phyloP scores from a whole-genome alignment of 1,140 invertebrate species.

The Drosophila pseudoananassae region DNA sequence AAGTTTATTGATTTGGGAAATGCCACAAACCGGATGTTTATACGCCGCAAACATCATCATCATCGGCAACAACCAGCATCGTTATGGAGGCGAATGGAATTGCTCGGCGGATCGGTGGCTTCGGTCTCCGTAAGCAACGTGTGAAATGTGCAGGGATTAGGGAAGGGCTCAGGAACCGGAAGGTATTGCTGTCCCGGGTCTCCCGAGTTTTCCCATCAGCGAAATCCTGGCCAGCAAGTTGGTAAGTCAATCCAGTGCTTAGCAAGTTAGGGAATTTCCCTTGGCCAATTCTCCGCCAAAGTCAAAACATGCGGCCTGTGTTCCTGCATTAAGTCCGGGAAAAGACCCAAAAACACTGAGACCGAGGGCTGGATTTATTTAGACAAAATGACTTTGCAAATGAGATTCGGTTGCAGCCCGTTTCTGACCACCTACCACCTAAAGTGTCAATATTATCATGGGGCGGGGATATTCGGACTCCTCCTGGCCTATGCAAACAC shows the following conservation, averaged over 20 bases:
- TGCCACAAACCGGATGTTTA: constrained; percentile 79
- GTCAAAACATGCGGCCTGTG: constrained; percentile 78
- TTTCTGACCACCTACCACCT: constrained; percentile 45
- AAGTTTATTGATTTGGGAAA: constrained; percentile 82
- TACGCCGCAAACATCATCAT: constrained; percentile 36
- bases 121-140: constrained; percentile 55
- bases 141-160: constrained; percentile 69
- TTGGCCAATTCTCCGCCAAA: constrained; percentile 42
- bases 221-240: constrained; percentile 62
- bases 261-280: constrained; percentile 65
- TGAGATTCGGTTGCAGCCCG: constrained; percentile 63
- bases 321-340: constrained; percentile 53
- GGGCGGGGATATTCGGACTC: constrained; percentile 21
- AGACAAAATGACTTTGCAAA: constrained; percentile 83
- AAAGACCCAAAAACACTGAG: constrained; percentile 34
- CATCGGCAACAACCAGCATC: constrained; percentile 2
- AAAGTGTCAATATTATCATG: constrained; percentile 79
- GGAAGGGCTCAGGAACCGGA: constrained; percentile 30
- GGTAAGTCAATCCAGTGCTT: constrained; percentile 77
- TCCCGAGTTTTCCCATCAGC: constrained; percentile 30
- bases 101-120: no score
- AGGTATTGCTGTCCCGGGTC: constrained; percentile 22
- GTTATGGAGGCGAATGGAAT: constrained; percentile 16
- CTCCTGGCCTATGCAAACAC: constrained; percentile 67
- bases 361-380: constrained; percentile 76